Conservation (phyloP, 23 tunicate genomes). For the Phallusia fumigata region DNA sequence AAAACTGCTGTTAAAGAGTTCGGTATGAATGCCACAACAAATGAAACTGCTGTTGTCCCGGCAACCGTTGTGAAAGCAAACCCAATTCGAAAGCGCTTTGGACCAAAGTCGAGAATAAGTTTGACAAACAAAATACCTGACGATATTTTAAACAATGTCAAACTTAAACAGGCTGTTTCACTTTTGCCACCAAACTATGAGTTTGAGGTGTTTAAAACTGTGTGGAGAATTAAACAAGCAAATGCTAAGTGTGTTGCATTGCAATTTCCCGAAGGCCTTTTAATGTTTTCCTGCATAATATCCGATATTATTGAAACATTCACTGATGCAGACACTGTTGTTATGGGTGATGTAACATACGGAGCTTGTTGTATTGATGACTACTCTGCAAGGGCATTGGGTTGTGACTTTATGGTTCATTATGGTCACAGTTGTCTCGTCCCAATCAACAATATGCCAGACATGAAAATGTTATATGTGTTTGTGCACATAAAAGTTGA, state of each 20-base stretch:
- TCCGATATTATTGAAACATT: slow-evolving; percentile 92
- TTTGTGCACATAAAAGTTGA: slow-evolving; percentile 94
- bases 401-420: slow-evolving; percentile 95
- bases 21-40: neutral
- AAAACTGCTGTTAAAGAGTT: neutral
- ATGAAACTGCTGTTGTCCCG: neutral
- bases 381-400: slow-evolving; percentile 72
- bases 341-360: slow-evolving; percentile 98
- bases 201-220: slow-evolving; percentile 95
- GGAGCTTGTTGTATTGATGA: slow-evolving; percentile 99
- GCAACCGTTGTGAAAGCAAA: slow-evolving; percentile 86
- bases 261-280: slow-evolving; percentile 96
- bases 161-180: slow-evolving; percentile 68
- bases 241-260: slow-evolving; percentile 86
- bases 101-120: slow-evolving; percentile 48
- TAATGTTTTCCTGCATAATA: slow-evolving; percentile 88
- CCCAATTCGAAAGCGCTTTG: slow-evolving; percentile 74
- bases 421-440: slow-evolving; percentile 96
- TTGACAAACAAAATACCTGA: slow-evolving; percentile 73
- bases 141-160: slow-evolving; percentile 66
- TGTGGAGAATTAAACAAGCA: slow-evolving; percentile 66
- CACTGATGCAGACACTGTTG: slow-evolving; percentile 84
- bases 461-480: slow-evolving; percentile 94
- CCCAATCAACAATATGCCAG: slow-evolving; percentile 92
- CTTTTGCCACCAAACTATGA: slow-evolving; percentile 85